phyloP scores from a whole-genome alignment of 2,113 vertebrate species.

The Pao palembangensis region DNA sequence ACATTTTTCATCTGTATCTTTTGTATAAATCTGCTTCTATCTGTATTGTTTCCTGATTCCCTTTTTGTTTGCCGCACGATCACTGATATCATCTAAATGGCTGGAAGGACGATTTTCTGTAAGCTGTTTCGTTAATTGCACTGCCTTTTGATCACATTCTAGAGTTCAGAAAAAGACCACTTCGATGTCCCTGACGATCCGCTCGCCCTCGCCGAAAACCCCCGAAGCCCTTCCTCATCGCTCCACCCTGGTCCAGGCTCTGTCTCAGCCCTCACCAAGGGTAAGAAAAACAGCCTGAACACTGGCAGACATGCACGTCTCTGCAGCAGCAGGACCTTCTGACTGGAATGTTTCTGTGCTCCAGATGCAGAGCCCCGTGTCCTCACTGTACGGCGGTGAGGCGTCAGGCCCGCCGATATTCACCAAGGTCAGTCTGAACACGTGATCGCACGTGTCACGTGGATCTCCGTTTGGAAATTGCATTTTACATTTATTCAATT shows the following conservation, averaged over 20 bases:
- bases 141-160: constrained; percentile 28
- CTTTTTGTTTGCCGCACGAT: constrained; percentile 5
- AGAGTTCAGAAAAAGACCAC: constrained; percentile 94
- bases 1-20: constrained; percentile 47
- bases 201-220: constrained; percentile 85
- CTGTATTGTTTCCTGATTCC: constrained; percentile 24
- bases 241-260: constrained; percentile 87
- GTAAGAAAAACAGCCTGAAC: constrained; percentile 36
- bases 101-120: constrained; percentile 26
- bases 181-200: constrained; percentile 93
- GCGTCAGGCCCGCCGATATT: constrained; percentile 78
- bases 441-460: background rate
- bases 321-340: background rate
- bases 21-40: constrained; percentile 35
- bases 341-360: constrained; percentile 19
- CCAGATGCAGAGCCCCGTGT: constrained; percentile 87
- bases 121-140: background rate
- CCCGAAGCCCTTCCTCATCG: constrained; percentile 75
- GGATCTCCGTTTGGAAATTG: background rate
- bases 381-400: constrained; percentile 74
- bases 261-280: constrained; percentile 78
- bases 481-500: too few species aligned
- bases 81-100: constrained; percentile 52
- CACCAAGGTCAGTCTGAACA: constrained; percentile 80
- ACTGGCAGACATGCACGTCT: background rate